These are phyloP conservation scores for Lonchura striata DNA, from an alignment of 2,113 vertebrate species.

Conservation along the genomic window DNA sequence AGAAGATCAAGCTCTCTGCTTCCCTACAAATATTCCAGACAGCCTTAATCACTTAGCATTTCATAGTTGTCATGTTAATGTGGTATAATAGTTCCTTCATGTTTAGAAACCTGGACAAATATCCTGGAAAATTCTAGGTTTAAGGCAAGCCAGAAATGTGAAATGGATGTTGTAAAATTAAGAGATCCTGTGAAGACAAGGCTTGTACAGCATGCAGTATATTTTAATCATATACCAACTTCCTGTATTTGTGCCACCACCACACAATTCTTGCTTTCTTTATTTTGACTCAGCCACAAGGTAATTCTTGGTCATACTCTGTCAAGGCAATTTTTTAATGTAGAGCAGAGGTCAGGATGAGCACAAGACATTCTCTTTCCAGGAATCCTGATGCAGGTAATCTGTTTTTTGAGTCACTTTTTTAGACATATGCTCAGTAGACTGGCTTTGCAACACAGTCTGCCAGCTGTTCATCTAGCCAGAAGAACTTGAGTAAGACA, in stretches of 20 bases:
- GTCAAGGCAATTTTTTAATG: not conserved
- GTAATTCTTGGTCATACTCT: not conserved
- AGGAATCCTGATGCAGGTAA: not conserved
- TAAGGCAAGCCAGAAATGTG: not conserved
- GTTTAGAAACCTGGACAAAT: not conserved
- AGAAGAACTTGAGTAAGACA: not conserved
- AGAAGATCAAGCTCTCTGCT: not conserved
- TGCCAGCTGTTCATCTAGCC: not conserved
- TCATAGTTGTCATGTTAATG: not conserved
- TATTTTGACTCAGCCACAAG: not conserved
- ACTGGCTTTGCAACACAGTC: not conserved
- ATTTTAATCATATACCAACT: not conserved
- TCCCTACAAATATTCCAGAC: not conserved
- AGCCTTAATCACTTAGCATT: not conserved
- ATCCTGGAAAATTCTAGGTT: not conserved
- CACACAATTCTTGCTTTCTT: not conserved
- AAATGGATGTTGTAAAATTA: not conserved
- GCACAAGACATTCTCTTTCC: not conserved
- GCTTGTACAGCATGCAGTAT: not conserved
- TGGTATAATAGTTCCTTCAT: not conserved
- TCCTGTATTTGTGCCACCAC: not conserved
- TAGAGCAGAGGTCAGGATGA: not conserved
- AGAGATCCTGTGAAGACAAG: not conserved
- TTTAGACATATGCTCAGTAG: not conserved
- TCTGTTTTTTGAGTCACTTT: not conserved